Evolutionary conservation across 2,113 vertebrate genomes (phyloP).

Genomic region (Tonatia bakeri): DNA sequence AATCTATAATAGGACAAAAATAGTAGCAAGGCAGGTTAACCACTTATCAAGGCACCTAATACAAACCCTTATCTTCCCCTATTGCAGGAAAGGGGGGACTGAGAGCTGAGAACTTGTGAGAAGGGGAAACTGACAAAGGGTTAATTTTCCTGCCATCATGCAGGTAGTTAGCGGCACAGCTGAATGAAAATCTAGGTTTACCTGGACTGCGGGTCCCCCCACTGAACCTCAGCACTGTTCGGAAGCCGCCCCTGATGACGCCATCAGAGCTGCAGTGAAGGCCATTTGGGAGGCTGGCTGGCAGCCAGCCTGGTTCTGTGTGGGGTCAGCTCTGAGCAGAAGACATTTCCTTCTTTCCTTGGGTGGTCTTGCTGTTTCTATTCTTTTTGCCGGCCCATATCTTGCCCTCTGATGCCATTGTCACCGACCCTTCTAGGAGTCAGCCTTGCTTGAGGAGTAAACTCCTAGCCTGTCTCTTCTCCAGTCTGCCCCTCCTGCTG

Average conservation of each 20-base stretch:
- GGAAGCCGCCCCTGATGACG: no score
- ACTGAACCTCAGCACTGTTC: accelerated
- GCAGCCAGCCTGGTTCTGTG: not conserved
- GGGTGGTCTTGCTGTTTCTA: not conserved
- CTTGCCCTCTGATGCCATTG: not conserved
- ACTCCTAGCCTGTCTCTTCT: not conserved
- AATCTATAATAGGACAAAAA: not conserved
- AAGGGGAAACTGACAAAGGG: not conserved
- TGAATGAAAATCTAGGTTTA: not conserved
- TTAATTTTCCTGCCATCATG: not conserved
- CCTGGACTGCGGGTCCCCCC: not conserved
- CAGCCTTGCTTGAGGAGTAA: not conserved
- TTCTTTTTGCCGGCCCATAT: not conserved
- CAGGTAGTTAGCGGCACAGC: not conserved
- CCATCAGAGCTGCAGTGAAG: not conserved
- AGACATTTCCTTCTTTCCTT: not conserved
- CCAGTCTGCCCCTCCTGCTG: not conserved
- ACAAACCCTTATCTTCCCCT: not conserved
- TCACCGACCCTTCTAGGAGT: not conserved
- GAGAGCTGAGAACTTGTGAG: not conserved
- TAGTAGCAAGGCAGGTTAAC: not conserved
- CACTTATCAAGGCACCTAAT: not conserved
- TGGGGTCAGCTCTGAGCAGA: not conserved
- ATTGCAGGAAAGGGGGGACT: slow-evolving; percentile 9
- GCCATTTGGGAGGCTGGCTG: not conserved